Percentiles rank a stretch among this genome's conserved stretches.
phyloP scores from a whole-genome alignment of 2,888 invertebrate genomes.

The Cheilosia vernalis region DNA sequence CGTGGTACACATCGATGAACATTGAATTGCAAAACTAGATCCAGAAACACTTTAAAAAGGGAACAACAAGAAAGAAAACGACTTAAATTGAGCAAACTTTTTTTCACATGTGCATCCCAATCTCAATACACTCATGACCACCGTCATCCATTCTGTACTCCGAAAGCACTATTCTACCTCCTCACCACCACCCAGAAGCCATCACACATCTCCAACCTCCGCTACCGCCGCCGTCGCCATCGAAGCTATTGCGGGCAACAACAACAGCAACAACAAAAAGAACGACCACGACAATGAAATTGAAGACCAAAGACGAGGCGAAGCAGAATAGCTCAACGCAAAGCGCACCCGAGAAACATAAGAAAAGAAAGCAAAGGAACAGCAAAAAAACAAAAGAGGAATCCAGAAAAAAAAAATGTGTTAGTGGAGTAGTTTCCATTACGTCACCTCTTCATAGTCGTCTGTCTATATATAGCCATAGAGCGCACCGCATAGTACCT shows the following conservation, averaged over 20 bases:
- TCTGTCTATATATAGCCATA: constrained; percentile 56
- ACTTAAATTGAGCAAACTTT: constrained; percentile 34
- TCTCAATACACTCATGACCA: constrained; percentile 46
- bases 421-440: constrained; percentile 84
- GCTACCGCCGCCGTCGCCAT: not conserved
- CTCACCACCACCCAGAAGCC: constrained; percentile 63
- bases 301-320: constrained; percentile 43
- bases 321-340: constrained; percentile 67
- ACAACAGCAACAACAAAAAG: constrained; percentile 15
- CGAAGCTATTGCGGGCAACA: not conserved
- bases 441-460: constrained; percentile 80
- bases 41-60: not conserved
- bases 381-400: constrained; percentile 45
- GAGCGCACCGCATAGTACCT: not conserved
- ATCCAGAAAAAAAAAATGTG: constrained; percentile 81
- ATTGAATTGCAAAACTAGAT: constrained; percentile 38
- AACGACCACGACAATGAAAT: constrained; percentile 24
- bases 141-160: constrained; percentile 49
- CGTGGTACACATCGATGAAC: constrained; percentile 47
- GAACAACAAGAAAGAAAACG: not conserved
- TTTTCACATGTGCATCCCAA: constrained; percentile 32
- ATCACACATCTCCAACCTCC: constrained; percentile 15
- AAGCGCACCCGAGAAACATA: constrained; percentile 64
- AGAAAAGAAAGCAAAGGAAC: constrained; percentile 62
- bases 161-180: constrained; percentile 44